Evolutionary conservation across 2,113 vertebrate species (phyloP).

Genomic region (Pitta sordida): DNA sequence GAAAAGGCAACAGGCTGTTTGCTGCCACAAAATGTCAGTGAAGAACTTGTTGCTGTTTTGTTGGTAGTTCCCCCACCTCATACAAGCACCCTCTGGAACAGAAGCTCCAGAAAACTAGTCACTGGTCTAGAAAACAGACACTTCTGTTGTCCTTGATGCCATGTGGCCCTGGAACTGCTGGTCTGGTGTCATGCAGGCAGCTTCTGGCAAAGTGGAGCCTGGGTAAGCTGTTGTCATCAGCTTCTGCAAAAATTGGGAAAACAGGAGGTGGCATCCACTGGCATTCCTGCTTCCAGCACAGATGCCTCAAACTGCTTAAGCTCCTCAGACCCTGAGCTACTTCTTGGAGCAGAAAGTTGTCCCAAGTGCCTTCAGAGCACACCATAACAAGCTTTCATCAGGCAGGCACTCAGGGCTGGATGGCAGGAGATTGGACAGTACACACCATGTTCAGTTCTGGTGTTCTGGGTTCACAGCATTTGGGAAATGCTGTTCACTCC

Average conservation of each 20-base stretch:
- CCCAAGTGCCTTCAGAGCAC: not conserved
- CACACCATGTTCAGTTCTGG: not conserved
- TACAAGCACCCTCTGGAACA: not conserved
- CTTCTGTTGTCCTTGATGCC: not conserved
- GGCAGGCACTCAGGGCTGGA: not conserved
- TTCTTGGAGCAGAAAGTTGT: not conserved
- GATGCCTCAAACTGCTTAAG: not conserved
- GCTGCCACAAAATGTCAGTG: not conserved
- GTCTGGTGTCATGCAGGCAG: not conserved
- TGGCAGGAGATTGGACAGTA: not conserved
- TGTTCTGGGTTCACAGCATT: not conserved
- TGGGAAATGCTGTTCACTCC: not conserved
- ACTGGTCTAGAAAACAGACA: not conserved
- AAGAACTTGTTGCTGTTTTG: not conserved
- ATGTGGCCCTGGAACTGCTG: rapidly evolving
- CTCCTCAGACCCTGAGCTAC: not conserved
- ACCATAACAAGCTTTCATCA: not conserved
- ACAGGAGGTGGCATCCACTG: not conserved
- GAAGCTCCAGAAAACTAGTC: not conserved
- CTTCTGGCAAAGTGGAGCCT: not conserved
- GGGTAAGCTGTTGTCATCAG: not conserved
- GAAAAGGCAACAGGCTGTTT: not conserved
- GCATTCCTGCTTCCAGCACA: not conserved
- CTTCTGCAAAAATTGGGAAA: not conserved
- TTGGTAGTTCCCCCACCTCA: not conserved